Evolutionary conservation across 92 coral and sea anemone genomes (phyloP).

Genomic region (Palythoa caribaeorum): DNA sequence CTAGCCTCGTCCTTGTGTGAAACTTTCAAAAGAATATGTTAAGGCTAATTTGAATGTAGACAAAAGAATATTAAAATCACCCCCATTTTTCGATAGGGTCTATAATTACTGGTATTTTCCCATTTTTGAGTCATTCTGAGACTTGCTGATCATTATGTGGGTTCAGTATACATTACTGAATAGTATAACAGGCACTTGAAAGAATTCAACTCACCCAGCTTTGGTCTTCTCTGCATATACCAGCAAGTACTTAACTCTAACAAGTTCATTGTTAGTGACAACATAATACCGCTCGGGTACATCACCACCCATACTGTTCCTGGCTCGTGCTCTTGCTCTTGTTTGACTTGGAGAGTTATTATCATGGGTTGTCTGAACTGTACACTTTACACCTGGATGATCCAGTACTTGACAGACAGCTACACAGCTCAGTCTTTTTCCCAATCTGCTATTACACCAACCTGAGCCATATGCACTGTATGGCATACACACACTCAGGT

Average conservation of each 20-base stretch:
- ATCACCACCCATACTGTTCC: slow-evolving; percentile 96
- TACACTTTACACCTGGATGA: slow-evolving; percentile 97
- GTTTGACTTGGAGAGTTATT: slow-evolving; percentile 61
- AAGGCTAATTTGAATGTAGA: too few species aligned
- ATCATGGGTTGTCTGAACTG: slow-evolving; percentile 62
- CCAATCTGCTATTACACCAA: slow-evolving; percentile 83
- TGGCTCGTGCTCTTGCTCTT: slow-evolving; percentile 91
- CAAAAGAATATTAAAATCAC: too few species aligned
- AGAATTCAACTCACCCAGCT: slow-evolving; percentile 36
- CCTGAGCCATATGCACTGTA: slow-evolving; percentile 91
- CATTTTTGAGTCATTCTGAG: too few species aligned
- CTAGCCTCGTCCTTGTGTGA: too few species aligned
- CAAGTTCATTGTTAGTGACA: slow-evolving; percentile 94
- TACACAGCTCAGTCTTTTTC: slow-evolving; percentile 85
- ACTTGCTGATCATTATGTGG: too few species aligned
- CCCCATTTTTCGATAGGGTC: too few species aligned
- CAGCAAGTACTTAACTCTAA: slow-evolving; percentile 89
- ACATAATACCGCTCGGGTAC: slow-evolving; percentile 98
- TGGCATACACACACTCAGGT: slow-evolving; percentile 87
- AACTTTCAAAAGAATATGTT: too few species aligned
- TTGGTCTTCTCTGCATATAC: slow-evolving; percentile 77
- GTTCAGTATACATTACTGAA: too few species aligned
- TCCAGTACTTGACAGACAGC: slow-evolving; percentile 96
- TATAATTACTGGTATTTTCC: too few species aligned
- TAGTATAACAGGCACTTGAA: neutral